These are phyloP conservation scores for Anseranas semipalmata DNA, from an alignment of 2,113 vertebrate genomes.

Conservation along the genomic window DNA sequence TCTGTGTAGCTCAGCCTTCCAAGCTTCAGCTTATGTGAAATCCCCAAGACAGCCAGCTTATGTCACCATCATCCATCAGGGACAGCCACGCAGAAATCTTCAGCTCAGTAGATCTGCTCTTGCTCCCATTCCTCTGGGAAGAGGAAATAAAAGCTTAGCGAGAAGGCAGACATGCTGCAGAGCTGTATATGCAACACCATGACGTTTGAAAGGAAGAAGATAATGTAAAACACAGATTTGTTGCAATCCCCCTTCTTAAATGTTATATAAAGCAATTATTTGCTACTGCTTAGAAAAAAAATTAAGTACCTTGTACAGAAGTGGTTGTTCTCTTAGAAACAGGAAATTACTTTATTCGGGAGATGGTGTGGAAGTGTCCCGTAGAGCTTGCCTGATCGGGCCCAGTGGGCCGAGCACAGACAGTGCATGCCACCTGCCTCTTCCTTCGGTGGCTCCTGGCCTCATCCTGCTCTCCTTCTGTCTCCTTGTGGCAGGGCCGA, in stretches of 20 bases:
- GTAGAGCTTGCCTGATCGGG: neutral
- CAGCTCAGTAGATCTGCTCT: neutral
- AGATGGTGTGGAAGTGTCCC: neutral
- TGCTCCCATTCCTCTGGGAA: neutral
- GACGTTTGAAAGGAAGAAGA: neutral
- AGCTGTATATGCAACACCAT: rapidly evolving
- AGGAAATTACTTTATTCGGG: neutral
- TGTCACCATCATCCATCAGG: conserved; percentile 53
- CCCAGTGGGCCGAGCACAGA: neutral
- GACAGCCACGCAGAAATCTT: conserved; percentile 35
- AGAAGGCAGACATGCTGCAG: neutral
- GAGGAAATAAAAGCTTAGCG: neutral
- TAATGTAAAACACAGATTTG: neutral
- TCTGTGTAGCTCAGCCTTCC: conserved; percentile 16
- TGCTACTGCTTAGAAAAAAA: neutral
- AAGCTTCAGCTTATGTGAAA: conserved; percentile 35
- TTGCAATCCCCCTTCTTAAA: neutral
- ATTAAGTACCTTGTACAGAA: neutral
- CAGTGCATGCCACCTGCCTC: neutral
- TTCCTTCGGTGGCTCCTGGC: neutral
- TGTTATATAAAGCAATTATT: neutral
- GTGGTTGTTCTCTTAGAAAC: neutral
- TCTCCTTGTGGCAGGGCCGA: neutral
- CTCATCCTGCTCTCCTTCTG: neutral
- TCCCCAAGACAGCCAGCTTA: conserved; percentile 51